phyloP scores from a whole-genome alignment of 2,888 invertebrate species.

The Meghimatium bilineatum region DNA sequence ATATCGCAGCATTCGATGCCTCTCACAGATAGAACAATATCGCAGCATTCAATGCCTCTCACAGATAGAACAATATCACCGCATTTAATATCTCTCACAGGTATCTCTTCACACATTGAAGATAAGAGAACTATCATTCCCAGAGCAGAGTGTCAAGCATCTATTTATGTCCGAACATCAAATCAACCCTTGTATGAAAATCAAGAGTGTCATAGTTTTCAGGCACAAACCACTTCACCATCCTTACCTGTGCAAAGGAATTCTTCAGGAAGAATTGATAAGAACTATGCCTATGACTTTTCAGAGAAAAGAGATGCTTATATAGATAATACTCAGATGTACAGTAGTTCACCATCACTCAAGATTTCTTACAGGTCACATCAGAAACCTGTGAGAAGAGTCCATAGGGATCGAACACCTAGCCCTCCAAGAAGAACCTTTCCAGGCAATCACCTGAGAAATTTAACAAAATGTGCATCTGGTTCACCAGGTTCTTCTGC shows the following conservation, averaged over 20 bases:
- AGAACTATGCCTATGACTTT: background rate
- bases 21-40: background rate
- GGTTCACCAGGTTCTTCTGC: constrained; percentile 5
- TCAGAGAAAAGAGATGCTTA: background rate
- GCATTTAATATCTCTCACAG: background rate
- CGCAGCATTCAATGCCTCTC: background rate
- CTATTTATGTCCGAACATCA: background rate
- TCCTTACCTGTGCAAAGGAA: background rate
- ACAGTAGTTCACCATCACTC: background rate
- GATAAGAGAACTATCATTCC: background rate
- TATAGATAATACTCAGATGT: background rate
- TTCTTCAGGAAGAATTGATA: background rate
- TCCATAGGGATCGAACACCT: background rate
- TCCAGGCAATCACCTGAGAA: background rate
- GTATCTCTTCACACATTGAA: background rate
- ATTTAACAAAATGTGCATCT: constrained; percentile 6
- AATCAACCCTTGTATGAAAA: background rate
- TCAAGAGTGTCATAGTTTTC: background rate
- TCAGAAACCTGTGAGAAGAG: background rate
- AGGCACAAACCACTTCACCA: background rate
- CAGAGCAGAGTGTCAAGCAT: background rate
- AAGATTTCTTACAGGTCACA: background rate
- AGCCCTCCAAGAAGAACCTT: background rate
- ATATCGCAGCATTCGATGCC: background rate
- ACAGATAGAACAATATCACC: background rate